Conservation (phyloP, 2,113 vertebrate genomes). For the Hiodon tergisus region DNA sequence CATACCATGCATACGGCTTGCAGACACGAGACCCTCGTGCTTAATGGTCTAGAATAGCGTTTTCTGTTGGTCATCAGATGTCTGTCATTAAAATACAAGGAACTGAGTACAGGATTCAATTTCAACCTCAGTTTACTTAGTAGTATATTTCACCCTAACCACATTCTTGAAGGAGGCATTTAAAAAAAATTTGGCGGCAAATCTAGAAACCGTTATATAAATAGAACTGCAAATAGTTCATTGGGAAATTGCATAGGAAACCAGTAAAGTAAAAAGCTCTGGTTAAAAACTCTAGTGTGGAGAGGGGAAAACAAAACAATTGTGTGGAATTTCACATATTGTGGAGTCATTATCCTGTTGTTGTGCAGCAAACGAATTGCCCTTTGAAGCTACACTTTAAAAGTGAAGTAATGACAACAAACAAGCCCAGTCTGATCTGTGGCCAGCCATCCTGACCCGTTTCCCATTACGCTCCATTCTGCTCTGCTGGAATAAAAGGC, state of each 20-base stretch:
- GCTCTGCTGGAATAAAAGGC: neutral
- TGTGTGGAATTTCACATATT: neutral
- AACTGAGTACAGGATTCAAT: neutral
- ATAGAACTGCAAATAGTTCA: no score
- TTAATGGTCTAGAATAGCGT: neutral
- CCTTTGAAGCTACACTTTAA: constrained; percentile 22
- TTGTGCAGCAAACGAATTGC: constrained; percentile 12
- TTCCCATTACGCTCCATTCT: constrained; percentile 23
- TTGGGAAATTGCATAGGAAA: no score
- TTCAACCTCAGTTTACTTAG: neutral
- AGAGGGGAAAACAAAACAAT: neutral
- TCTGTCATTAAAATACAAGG: neutral
- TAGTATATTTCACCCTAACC: neutral
- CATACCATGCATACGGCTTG: neutral
- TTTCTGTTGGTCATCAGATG: neutral
- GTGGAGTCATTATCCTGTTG: neutral
- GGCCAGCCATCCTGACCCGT: constrained; percentile 47
- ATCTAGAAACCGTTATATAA: no score
- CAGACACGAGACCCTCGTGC: neutral
- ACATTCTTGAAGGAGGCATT: neutral
- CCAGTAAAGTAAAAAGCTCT: no score
- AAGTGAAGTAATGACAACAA: constrained; percentile 30
- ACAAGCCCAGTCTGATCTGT: constrained; percentile 25
- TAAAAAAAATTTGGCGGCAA: neutral
- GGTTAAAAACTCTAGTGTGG: neutral